Conservation (phyloP, 1,140 invertebrate species). For the Pomacea maculata region DNA sequence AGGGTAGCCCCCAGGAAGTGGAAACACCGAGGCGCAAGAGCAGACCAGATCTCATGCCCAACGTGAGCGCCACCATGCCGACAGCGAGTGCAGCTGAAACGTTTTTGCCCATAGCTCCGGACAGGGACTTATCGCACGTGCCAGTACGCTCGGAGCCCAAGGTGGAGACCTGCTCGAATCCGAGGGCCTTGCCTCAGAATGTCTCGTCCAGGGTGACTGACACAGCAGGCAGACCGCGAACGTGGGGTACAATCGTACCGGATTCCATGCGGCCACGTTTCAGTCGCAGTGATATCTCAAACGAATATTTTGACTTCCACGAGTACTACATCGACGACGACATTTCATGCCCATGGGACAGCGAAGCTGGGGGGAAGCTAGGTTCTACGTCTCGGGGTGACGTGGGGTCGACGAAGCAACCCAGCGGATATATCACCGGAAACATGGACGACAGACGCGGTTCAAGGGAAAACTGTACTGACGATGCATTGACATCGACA, state of each 20-base stretch:
- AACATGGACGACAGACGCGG: too few species aligned
- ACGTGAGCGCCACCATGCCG: not conserved
- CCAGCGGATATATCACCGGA: not conserved
- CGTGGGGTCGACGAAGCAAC: not conserved
- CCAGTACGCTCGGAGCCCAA: not conserved
- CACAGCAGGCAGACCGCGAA: not conserved
- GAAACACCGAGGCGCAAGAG: not conserved
- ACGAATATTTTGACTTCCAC: constrained; percentile 14
- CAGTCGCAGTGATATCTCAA: constrained; percentile 6
- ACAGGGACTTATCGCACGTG: not conserved
- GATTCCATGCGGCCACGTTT: not conserved
- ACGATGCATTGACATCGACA: not conserved
- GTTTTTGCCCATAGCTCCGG: not conserved
- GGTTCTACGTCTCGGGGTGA: not conserved
- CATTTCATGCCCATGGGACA: not conserved
- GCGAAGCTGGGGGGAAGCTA: not conserved
- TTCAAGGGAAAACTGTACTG: not conserved
- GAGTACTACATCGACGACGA: constrained; percentile 25
- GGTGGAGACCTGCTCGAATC: not conserved
- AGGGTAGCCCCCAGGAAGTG: not conserved
- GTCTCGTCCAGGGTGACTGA: not conserved
- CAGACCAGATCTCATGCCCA: not conserved
- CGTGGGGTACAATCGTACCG: not conserved
- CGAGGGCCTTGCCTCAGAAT: not conserved
- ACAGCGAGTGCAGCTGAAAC: not conserved